A percentile compares a stretch with the other conserved stretches of the same genome.
Conservation (phyloP, 2,113 vertebrate genomes). For the Sula dactylatra region DNA sequence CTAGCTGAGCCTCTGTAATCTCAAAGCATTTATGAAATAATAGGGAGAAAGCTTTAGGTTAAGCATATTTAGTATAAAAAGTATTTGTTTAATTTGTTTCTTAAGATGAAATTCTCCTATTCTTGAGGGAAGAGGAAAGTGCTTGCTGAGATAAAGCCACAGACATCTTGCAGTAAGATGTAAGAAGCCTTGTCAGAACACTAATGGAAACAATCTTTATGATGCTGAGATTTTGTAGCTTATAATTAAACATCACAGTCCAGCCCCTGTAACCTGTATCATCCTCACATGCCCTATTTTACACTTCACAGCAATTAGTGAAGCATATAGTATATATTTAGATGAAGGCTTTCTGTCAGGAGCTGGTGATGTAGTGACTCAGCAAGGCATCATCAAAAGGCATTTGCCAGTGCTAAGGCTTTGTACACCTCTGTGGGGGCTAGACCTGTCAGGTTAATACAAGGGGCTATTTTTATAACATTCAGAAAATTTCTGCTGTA, state of each 20-base stretch:
- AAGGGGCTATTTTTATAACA: constrained; percentile 20
- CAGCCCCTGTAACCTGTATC: neutral
- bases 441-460: neutral
- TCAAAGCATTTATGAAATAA: constrained; percentile 35
- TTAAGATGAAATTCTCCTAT: neutral
- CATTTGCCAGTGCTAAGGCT: neutral
- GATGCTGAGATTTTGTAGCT: neutral
- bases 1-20: constrained; percentile 25
- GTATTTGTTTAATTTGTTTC: neutral
- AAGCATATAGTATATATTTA: neutral
- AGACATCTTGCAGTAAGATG: neutral
- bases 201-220: neutral
- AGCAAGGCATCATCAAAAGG: constrained; percentile 29
- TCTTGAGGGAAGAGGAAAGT: neutral
- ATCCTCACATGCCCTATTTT: neutral
- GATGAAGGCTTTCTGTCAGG: neutral
- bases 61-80: constrained; percentile 23
- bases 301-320: constrained; percentile 7
- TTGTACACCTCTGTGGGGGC: neutral
- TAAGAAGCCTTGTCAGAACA: neutral
- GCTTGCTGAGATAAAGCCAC: neutral
- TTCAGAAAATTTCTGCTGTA: neutral
- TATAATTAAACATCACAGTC: neutral
- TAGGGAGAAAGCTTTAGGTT: neutral
- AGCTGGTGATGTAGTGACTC: constrained; percentile 33